Conservation (phyloP, 2,797 vertebrate species). For the Phrynocephalus vlangalii region DNA sequence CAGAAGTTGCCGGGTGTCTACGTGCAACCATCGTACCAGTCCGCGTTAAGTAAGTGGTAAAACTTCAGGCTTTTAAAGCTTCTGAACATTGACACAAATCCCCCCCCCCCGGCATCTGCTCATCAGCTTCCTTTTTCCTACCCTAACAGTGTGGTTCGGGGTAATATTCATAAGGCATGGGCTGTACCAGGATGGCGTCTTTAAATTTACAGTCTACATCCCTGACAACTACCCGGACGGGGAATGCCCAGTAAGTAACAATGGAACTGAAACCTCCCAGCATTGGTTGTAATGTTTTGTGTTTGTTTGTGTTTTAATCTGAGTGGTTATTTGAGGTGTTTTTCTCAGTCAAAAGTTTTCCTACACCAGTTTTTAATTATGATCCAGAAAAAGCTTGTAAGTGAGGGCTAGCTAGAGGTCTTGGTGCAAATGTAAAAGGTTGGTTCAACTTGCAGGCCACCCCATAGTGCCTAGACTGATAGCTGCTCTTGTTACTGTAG, state of each 20-base stretch:
- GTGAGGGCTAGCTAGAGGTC: background rate
- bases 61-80: background rate
- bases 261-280: background rate
- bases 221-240: constrained; percentile 99
- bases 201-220: constrained; percentile 99
- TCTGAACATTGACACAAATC: constrained; percentile 3
- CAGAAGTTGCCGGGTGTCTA: constrained; percentile 98
- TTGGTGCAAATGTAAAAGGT: background rate
- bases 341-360: background rate
- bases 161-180: constrained; percentile 98
- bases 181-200: constrained; percentile 97
- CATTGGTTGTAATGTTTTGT: background rate
- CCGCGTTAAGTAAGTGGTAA: constrained; percentile 90
- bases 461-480: too few species aligned
- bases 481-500: too few species aligned
- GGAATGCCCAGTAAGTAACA: constrained; percentile 92
- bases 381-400: background rate
- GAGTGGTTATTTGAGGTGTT: background rate
- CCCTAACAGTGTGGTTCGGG: constrained; percentile 94
- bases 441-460: too few species aligned
- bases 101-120: background rate
- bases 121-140: constrained; percentile 33
- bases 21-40: constrained; percentile 96
- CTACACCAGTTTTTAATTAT: background rate
- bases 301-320: background rate